phyloP scores from a whole-genome alignment of 1,140 invertebrate species.

The Leptinotarsa undecemlineata region DNA sequence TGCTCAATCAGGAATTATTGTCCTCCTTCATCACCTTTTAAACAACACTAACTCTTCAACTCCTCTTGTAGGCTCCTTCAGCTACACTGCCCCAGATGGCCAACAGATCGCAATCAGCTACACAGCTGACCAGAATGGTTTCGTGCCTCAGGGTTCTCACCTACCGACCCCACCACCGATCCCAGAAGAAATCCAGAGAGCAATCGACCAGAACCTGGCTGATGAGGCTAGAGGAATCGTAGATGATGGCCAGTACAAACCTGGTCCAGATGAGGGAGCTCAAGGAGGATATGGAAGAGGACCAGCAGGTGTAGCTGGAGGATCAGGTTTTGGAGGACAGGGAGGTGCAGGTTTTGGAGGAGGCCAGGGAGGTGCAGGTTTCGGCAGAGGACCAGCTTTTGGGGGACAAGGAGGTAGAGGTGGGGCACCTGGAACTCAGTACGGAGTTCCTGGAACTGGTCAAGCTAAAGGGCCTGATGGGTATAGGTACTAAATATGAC shows the following conservation, averaged over 20 bases:
- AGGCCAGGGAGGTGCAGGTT: constrained; percentile 1
- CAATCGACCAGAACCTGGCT: constrained; percentile 57
- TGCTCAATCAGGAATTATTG: too few species aligned
- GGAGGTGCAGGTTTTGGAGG: constrained; percentile 1
- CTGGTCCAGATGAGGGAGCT: constrained; percentile 35
- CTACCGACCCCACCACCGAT: constrained; percentile 60
- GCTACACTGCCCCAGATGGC: constrained; percentile 62
- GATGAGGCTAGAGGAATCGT: constrained; percentile 48
- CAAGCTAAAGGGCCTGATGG: constrained; percentile 28
- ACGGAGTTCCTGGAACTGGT: constrained; percentile 33
- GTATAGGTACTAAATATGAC: constrained; percentile 32
- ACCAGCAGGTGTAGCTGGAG: neutral
- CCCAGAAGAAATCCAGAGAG: constrained; percentile 57
- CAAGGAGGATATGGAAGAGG: constrained; percentile 22
- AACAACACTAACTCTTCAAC: too few species aligned
- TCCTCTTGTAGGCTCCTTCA: constrained; percentile 45
- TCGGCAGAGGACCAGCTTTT: constrained; percentile 1
- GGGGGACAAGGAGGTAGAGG: neutral
- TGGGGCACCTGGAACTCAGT: constrained; percentile 11
- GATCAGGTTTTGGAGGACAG: neutral
- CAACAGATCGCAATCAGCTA: constrained; percentile 60
- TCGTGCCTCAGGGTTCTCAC: constrained; percentile 57
- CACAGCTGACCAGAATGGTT: constrained; percentile 63
- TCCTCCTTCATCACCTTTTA: too few species aligned
- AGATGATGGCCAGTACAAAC: constrained; percentile 45